A percentile compares a stretch with the other conserved stretches of the same genome.
Evolutionary conservation across 2,113 vertebrate genomes (phyloP).

Genomic region (Peromyscus leucopus): DNA sequence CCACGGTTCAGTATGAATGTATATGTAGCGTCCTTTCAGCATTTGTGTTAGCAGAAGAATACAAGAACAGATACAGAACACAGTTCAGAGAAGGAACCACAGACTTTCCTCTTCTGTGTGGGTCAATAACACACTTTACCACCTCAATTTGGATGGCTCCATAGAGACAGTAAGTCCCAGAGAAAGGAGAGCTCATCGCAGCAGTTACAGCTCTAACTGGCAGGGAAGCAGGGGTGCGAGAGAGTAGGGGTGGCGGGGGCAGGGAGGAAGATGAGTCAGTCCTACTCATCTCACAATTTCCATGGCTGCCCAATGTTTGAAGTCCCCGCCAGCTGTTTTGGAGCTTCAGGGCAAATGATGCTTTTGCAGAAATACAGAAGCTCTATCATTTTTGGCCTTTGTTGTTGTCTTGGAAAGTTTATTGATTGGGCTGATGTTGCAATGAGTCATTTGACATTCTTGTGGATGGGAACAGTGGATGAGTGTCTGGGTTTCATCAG

Average conservation of each 20-base stretch:
- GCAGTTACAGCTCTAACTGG: background rate
- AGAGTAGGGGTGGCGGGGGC: background rate
- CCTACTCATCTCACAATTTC: background rate
- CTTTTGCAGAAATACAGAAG: constrained; percentile 23
- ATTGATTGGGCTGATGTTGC: constrained; percentile 23
- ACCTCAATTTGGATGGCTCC: background rate
- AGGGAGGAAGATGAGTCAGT: background rate
- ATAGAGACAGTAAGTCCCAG: background rate
- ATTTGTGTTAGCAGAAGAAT: background rate
- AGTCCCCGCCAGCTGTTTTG: background rate
- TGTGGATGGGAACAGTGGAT: background rate
- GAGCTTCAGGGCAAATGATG: constrained; percentile 2
- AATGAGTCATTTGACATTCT: constrained; percentile 55
- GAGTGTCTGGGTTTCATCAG: background rate
- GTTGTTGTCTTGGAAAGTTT: constrained; percentile 13
- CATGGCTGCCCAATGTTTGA: background rate
- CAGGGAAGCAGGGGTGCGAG: background rate
- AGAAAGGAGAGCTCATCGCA: background rate
- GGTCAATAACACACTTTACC: background rate
- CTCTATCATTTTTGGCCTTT: background rate
- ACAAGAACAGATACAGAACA: background rate
- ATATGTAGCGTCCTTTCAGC: background rate
- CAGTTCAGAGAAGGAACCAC: background rate
- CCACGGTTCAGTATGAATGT: background rate
- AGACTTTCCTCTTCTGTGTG: constrained; percentile 36